Evolutionary conservation across 1,140 invertebrate species (phyloP).

Genomic region (Chlorops oryzae): DNA sequence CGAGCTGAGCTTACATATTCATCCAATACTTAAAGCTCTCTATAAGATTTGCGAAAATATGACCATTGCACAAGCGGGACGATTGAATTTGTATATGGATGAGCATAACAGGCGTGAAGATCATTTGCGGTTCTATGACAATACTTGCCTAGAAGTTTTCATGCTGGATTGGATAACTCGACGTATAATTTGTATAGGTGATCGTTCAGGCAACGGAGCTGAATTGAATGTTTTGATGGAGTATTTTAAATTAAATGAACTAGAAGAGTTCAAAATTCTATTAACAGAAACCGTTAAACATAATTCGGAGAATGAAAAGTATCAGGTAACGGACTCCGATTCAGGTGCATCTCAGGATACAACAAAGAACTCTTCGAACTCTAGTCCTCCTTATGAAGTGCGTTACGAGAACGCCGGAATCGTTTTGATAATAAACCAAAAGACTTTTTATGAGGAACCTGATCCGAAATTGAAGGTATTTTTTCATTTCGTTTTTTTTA

Average conservation of each 20-base stretch:
- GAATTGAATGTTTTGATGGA: constrained; percentile 34
- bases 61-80: constrained; percentile 24
- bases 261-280: constrained; percentile 21
- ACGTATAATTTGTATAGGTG: constrained; percentile 22
- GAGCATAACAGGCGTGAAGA: constrained; percentile 17
- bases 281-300: constrained; percentile 28
- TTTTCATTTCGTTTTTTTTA: constrained; percentile 2
- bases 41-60: constrained; percentile 35
- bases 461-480: constrained; percentile 16
- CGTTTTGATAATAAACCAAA: constrained; percentile 39
- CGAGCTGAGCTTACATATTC: constrained; percentile 28
- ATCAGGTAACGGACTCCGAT: background rate
- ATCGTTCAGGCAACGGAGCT: constrained; percentile 20
- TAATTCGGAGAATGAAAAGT: background rate
- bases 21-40: constrained; percentile 36
- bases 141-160: constrained; percentile 34
- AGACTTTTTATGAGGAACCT: constrained; percentile 22
- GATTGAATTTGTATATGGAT: constrained; percentile 23
- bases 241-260: constrained; percentile 36
- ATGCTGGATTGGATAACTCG: constrained; percentile 34
- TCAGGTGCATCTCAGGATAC: background rate
- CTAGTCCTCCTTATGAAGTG: constrained; percentile 14
- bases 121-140: constrained; percentile 32
- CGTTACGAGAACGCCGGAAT: constrained; percentile 26
- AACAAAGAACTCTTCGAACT: background rate